Percentiles rank a stretch among this genome's conserved stretches.
Evolutionary conservation across 2,797 vertebrate genomes (phyloP).

Genomic region (Hirundo rustica): DNA sequence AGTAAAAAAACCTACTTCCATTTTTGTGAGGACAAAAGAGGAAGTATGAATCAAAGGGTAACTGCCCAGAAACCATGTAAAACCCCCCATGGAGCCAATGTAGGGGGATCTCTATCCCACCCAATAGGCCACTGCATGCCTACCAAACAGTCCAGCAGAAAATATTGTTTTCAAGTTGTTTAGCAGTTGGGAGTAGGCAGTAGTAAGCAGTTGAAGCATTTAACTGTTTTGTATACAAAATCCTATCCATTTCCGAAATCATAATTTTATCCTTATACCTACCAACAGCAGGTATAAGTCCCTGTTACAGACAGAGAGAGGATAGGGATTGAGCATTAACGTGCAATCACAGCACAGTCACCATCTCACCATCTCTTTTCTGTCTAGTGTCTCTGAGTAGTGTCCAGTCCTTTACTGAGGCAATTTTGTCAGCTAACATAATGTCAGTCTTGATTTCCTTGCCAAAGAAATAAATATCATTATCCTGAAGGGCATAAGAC

Average conservation of each 20-base stretch:
- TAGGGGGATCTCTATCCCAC: background rate
- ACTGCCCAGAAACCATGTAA: background rate
- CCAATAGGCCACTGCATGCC: background rate
- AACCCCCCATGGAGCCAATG: fast-evolving
- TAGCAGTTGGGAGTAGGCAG: background rate
- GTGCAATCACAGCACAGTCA: background rate
- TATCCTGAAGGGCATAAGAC: background rate
- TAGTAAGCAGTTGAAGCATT: background rate
- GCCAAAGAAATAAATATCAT: background rate
- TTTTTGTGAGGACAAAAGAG: background rate
- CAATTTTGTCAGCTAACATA: background rate
- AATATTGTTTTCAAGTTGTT: background rate
- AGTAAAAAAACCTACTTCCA: background rate
- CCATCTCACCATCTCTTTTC: background rate
- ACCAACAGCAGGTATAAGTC: background rate
- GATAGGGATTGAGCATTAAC: background rate
- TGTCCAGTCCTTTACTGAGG: background rate
- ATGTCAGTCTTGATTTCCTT: background rate
- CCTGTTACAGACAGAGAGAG: background rate
- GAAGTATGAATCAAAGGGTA: background rate
- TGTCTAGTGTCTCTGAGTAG: background rate
- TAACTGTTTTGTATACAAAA: background rate
- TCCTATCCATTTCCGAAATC: background rate
- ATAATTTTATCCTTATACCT: background rate
- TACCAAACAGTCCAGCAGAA: background rate